Evolutionary conservation across 2,888 invertebrate genomes (phyloP), one percentile per base, ranked within the genome.

Genomic region (Eupithecia subumbrata): DNA sequence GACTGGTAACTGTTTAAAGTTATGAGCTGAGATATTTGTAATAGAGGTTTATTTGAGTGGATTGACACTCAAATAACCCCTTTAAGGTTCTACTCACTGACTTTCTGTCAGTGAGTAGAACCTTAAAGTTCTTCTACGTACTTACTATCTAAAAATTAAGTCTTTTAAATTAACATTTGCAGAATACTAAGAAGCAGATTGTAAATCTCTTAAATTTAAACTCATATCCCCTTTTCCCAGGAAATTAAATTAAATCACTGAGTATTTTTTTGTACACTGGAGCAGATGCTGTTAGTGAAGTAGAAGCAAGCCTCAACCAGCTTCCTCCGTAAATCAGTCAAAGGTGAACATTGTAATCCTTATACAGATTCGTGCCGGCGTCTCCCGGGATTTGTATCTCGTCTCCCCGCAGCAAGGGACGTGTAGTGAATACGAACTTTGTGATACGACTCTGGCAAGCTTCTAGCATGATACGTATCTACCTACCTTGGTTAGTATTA

Each of bases 351-450:
- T 76, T 77, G 75, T 70, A 71, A 75, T 75, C 73, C 71, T 70
- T 73, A 89, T 91, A 88, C 91, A 92, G 92, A 94, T 93, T 92
- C 89, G 84, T 86, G 82, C 85, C 79, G 37, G 7, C 85, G 85
- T 89, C 92, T 88, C 89, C 78, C 78, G 90, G 91, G 93, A 92
- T 93, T 93, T 93, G 92, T 93, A 91, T 91, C 88, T 90, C 89
- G 90, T 91, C 89, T 90, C 89, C 83, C 92, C 92, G 86, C 91
- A 89, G 87, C 86, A 86, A 69, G 85, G 81, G 86, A 92, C 94
- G 94, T 94, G 94, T 88, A 86, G 80, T 77, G 92, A 93, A 92
- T 94, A 89, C 87, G 76, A 80, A 84, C 82, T 84, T 81, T 79
- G 80, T 82, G 86, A 87, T 84, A 86, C 83, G 84, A 82, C 79